These are phyloP conservation scores for Petrosia ficiformis DNA, from an alignment of 37 sponge, comb jelly and placozoan genomes.

Conservation along the genomic window DNA sequence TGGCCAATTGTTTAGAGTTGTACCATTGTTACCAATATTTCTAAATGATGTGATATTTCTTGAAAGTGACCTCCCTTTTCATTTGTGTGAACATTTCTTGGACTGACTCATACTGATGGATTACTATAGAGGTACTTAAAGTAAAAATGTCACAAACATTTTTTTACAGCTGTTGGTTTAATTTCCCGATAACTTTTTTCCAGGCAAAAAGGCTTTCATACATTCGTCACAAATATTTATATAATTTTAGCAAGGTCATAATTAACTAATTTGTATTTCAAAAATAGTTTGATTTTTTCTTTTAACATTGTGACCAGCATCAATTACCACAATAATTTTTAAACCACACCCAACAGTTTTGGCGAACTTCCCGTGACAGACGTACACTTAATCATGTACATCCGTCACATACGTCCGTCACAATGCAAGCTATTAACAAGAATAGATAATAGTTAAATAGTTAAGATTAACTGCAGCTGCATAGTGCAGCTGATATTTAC, in stretches of 20 bases:
- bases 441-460: neutral
- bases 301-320: neutral
- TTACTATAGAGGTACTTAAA: neutral
- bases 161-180: neutral
- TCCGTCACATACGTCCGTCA: slow-evolving; percentile 21
- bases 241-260: neutral
- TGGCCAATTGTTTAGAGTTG: slow-evolving; percentile 5
- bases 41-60: neutral
- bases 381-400: slow-evolving; percentile 28
- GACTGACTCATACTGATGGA: neutral
- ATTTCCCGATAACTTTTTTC: neutral
- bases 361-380: slow-evolving; percentile 11
- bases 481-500: slow-evolving; percentile 1
- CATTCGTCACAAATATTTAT: slow-evolving; percentile 26
- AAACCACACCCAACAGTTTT: neutral
- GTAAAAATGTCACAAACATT: neutral
- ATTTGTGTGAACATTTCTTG: neutral
- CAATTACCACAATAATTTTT: neutral
- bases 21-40: neutral
- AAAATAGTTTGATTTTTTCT: slow-evolving; percentile 1
- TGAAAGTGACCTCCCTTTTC: neutral
- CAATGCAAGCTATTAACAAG: neutral
- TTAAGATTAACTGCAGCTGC: too few species aligned
- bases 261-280: neutral
- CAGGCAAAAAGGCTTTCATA: neutral